These are phyloP conservation scores for Cataglyphis altisquamis DNA, from an alignment of 2,888 invertebrate species.

Conservation along the genomic window DNA sequence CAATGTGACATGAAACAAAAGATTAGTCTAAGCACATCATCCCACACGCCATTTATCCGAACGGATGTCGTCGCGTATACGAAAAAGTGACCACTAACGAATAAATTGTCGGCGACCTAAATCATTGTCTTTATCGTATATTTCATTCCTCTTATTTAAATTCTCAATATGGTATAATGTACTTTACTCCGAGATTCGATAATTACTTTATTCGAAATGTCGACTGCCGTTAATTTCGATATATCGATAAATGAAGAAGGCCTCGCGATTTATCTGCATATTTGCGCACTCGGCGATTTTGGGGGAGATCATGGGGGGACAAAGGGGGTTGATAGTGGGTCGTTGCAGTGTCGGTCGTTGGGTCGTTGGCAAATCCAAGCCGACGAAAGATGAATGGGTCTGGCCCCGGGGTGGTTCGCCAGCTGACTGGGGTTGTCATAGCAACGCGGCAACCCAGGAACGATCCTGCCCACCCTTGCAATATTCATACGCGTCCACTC, in stretches of 20 bases:
- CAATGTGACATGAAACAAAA: conserved; percentile 13
- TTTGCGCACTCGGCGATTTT: not conserved
- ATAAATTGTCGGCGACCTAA: conserved; percentile 67
- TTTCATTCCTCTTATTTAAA: not conserved
- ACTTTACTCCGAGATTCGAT: not conserved
- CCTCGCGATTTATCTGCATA: conserved; percentile 37
- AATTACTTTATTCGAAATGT: not conserved
- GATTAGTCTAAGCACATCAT: conserved; percentile 45
- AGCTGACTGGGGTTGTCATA: conserved; percentile 85
- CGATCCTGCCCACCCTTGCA: conserved; percentile 79
- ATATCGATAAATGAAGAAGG: not conserved
- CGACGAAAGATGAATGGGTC: conserved; percentile 82
- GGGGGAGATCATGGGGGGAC: conserved; percentile 41
- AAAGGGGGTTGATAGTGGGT: conserved; percentile 64
- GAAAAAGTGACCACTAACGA: conserved; percentile 71
- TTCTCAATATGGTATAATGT: not conserved
- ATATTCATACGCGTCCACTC: conserved; percentile 75
- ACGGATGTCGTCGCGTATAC: conserved; percentile 52
- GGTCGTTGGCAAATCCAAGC: conserved; percentile 71
- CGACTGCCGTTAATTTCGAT: not conserved
- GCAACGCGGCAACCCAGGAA: conserved; percentile 84
- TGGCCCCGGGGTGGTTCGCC: conserved; percentile 79
- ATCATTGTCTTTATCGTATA: conserved; percentile 29
- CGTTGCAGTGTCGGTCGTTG: conserved; percentile 75
- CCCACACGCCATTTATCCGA: conserved; percentile 51